Evolutionary conservation across 2,888 invertebrate species (phyloP), one percentile per base, ranked within the genome.

Genomic region (Stenodema calcarata): DNA sequence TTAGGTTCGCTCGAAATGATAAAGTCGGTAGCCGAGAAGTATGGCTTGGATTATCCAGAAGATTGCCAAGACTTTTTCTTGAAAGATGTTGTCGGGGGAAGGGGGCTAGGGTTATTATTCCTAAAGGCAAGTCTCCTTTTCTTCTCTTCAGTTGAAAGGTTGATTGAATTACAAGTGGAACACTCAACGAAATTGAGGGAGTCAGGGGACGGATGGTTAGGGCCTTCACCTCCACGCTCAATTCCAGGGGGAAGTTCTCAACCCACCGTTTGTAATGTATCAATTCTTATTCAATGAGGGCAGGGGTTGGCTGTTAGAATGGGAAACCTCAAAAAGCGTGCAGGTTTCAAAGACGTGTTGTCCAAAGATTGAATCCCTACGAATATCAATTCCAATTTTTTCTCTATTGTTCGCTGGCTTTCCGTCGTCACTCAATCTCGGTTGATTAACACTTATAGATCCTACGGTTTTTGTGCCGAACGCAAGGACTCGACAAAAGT

Each of bases 131-230:
- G 73, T 84, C 30, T 27, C 84, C 44, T 84, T 50, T 73, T 75
- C 82, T 73, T 75, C 82, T 69, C 69, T 41, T 47, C n/a, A 84
- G 84, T 30, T n/a, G 73, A 73, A 84, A 84, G 84, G 84, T 84
- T 84, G 84, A 84, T 84, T 73, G 84, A 84, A 84, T 84, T 84
- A 84, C 84, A 84, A 84, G 84, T 84, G 84, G 84, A 47, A 84
- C 84, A 84, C 84, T 84, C 84, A 73, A 84, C 47, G 23, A 73
- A 84, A 84, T 84, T 84, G 84, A 84, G 75, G 50, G 14, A 44
- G 76, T 35, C 0, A 1, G 76, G 41, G 41, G 44, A 44, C 18
- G 76, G 75, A 42, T n/a, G 44, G 54, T 41, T 41, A 41, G 69
- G 42, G 84, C n/a, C 73, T 84, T 84, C 75, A 28, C 84, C 84